A percentile compares a stretch with the other conserved stretches of the same genome.
These are phyloP conservation scores for Eleutherodactylus coqui DNA, from an alignment of 2,797 vertebrate genomes.

Conservation along the genomic window DNA sequence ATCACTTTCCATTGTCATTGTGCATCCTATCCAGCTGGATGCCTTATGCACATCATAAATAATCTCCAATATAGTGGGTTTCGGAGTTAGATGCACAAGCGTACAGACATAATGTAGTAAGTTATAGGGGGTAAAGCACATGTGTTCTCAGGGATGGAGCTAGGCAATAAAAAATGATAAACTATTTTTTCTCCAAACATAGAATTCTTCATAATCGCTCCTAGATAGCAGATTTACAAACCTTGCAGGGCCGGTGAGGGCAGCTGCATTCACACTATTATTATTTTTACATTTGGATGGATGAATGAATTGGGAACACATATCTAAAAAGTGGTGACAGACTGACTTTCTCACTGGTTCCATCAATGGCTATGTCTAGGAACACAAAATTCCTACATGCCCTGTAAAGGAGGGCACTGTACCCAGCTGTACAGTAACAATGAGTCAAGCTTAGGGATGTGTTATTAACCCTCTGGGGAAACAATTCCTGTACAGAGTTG, in stretches of 20 bases:
- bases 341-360: background rate
- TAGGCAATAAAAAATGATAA: background rate
- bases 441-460: conserved; percentile 26
- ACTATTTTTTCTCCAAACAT: background rate
- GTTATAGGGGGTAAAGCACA: background rate
- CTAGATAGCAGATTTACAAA: background rate
- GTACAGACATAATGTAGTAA: background rate
- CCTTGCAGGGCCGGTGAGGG: background rate
- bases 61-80: background rate
- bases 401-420: background rate
- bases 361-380: background rate
- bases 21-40: conserved; percentile 33
- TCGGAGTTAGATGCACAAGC: conserved; percentile 3
- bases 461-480: conserved; percentile 45
- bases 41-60: conserved; percentile 32
- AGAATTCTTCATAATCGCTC: background rate
- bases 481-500: conserved; percentile 42
- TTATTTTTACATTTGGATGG: background rate
- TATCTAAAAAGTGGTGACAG: background rate
- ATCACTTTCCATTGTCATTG: conserved; percentile 14
- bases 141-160: background rate
- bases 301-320: conserved; percentile 2
- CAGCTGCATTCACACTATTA: background rate
- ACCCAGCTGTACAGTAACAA: conserved; percentile 26
- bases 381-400: conserved; percentile 27